Evolutionary conservation across 2,113 vertebrate genomes (phyloP).

Genomic region (Lonchura striata): DNA sequence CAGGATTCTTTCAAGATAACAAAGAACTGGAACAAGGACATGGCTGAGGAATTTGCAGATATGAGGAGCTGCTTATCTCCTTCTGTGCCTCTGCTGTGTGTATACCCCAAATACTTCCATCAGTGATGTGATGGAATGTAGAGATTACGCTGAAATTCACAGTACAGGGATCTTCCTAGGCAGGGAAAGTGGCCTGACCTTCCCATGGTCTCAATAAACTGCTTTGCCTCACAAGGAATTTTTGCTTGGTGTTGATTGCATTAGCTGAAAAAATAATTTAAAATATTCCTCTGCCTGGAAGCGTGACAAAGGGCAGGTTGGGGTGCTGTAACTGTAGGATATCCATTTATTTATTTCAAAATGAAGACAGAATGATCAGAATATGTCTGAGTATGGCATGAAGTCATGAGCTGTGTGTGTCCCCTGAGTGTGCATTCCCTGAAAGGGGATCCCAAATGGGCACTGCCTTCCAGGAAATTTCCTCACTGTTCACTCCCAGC

Average conservation of each 20-base stretch:
- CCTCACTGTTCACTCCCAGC: slow-evolving; percentile 49
- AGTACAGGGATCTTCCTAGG: not conserved
- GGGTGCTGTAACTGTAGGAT: not conserved
- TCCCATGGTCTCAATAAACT: not conserved
- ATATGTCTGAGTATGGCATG: slow-evolving; percentile 34
- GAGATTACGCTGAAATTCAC: not conserved
- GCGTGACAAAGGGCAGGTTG: not conserved
- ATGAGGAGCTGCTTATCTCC: slow-evolving; percentile 50
- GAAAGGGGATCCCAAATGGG: slow-evolving; percentile 40
- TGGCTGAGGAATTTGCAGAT: slow-evolving; percentile 56
- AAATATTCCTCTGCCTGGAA: not conserved
- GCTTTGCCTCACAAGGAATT: not conserved
- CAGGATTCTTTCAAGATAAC: slow-evolving; percentile 25
- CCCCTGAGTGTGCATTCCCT: slow-evolving; percentile 52
- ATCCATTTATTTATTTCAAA: not conserved
- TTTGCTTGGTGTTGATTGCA: not conserved
- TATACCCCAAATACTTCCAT: not conserved
- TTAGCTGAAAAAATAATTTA: not conserved
- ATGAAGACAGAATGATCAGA: not conserved
- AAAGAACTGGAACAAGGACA: slow-evolving; percentile 15
- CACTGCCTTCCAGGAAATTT: slow-evolving; percentile 51
- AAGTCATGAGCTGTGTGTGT: slow-evolving; percentile 49
- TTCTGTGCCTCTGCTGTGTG: not conserved
- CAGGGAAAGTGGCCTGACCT: not conserved
- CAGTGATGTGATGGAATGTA: slow-evolving; percentile 21